Conservation (phyloP, 2,113 vertebrate species). For the Phrynosoma blainvillii region DNA sequence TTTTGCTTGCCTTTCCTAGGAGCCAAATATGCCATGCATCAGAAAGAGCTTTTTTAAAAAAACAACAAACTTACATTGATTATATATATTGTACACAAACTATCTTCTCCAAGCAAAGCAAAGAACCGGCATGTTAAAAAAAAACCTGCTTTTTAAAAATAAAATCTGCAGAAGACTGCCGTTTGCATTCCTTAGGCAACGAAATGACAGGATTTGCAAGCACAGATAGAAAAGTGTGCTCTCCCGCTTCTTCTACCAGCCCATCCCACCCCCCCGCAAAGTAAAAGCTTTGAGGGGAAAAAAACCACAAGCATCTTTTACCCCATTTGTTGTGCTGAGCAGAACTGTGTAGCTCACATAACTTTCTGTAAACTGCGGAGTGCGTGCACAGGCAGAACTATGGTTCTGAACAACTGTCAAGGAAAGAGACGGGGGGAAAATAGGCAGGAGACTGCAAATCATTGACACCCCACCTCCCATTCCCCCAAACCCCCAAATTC, state of each 20-base stretch:
- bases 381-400: neutral
- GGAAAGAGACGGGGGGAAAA: neutral
- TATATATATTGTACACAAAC: neutral
- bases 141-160: neutral
- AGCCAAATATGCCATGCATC: neutral
- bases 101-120: neutral
- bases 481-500: too few species aligned
- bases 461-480: neutral
- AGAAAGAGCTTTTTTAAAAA: neutral
- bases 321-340: neutral
- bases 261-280: too few species aligned
- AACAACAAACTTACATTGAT: too few species aligned
- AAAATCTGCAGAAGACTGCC: neutral
- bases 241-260: too few species aligned
- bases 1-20: neutral
- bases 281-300: neutral
- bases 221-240: neutral
- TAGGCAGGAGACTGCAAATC: neutral
- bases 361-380: neutral
- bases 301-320: too few species aligned
- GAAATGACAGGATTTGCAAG: neutral
- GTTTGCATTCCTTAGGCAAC: neutral
- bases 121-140: neutral
- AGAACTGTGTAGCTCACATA: neutral
- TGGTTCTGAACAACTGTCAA: constrained; percentile 44